Conservation (phyloP, 30 jellyfish, hydroid and myxozoan species). For the Rhopilema esculentum region DNA sequence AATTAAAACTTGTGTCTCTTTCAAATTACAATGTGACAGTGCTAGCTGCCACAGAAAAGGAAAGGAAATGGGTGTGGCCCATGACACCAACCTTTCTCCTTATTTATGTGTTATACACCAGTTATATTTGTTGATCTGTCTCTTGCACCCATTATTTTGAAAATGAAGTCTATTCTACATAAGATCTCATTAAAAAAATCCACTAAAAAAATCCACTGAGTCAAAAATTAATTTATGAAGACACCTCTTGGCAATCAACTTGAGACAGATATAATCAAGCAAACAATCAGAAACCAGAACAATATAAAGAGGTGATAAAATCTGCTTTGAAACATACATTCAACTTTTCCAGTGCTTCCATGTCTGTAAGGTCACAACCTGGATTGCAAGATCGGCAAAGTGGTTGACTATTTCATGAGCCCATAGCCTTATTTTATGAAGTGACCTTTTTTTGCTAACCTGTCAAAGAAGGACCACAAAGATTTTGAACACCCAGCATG, state of each 20-base stretch:
- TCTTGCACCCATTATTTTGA: neutral
- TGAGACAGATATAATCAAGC: neutral
- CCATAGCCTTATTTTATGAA: conserved; percentile 16
- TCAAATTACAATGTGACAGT: neutral
- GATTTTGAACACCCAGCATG: neutral
- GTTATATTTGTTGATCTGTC: neutral
- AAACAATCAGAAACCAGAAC: neutral
- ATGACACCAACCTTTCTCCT: neutral
- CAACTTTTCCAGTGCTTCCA: neutral
- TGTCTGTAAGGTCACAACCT: neutral
- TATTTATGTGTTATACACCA: neutral
- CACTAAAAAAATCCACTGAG: neutral
- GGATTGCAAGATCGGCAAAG: conserved; percentile 10
- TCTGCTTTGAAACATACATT: neutral
- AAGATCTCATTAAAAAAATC: neutral
- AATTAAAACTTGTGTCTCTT: neutral
- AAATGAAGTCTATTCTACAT: neutral
- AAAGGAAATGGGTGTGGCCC: neutral
- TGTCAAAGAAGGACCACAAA: neutral
- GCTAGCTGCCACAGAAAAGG: neutral
- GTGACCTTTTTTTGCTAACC: neutral
- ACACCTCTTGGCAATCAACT: neutral
- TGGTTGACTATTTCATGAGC: conserved; percentile 8
- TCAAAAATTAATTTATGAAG: neutral
- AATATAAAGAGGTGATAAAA: neutral